Base-by-base conservation (phyloP, 2,797 vertebrate species). In the Syndactyla subalaris region DNA sequence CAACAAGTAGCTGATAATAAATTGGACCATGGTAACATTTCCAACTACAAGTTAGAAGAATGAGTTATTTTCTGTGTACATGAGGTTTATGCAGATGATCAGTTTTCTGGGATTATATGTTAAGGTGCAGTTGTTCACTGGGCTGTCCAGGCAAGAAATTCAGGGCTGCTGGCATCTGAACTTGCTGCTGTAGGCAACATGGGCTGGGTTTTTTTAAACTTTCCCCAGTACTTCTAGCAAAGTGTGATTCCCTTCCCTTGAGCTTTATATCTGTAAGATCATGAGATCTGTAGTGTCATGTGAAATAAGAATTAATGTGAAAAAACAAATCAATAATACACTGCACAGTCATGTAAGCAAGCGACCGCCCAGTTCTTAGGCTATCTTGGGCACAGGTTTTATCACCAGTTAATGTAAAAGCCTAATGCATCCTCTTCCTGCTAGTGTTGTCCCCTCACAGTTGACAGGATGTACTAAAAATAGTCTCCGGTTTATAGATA, bases 391-490 rank as follows among this genome's bases (percentile, higher is more conserved):
- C 3, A 1, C 16, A 38, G 18, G 43, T 86, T 85, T 86, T 86
- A 39, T 39, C 20, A 54, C 14, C 34, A 43, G 54, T 72, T 94
- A 74, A 92, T 90, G 73, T 55, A 55, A 78, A 93, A 92, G 43
- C 46, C 58, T 81, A 89, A 72, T 66, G 59, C 54, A 85, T 95
- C 89, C 92, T 94, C 66, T 95, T 95, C 95, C 95, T 94, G 93
- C 22, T 38, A 29, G 38, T 68, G 89, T 89, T 84, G 57, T 88
- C 59, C 36, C 32, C 49, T 80, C n/a, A 16, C 32, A 92, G 87
- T 78, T 89, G 73, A 84, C 82, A 93, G 91, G 93, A 97, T 96
- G 71, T 83, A 32, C 54, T 88, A 96, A 92, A 96, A 92, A 93
- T 95, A 96, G 58, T 38, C 26, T 93, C 51, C 3, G 89, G 54